Percentiles rank a stretch among this genome's conserved stretches.
phyloP scores from a whole-genome alignment of 2,888 invertebrate genomes.

The Thera obeliscata region DNA sequence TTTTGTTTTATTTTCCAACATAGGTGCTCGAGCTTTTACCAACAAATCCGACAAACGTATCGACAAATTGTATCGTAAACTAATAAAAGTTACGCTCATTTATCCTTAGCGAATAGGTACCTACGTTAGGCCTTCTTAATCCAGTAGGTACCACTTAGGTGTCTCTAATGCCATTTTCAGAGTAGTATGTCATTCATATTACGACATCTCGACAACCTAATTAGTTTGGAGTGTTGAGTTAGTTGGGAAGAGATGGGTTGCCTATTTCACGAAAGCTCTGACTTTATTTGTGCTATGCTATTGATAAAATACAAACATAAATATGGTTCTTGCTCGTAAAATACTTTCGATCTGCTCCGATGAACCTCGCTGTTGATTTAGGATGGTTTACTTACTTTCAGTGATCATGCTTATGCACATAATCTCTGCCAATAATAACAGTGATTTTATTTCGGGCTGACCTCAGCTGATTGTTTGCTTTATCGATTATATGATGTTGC shows the following conservation, averaged over 20 bases:
- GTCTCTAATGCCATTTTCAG: neutral
- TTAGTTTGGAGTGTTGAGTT: neutral
- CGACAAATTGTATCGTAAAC: neutral
- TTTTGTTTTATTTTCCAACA: too few relatives aligned
- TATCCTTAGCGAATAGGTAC: neutral
- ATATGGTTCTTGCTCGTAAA: constrained; percentile 40
- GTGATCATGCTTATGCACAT: constrained; percentile 44
- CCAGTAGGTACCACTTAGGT: neutral
- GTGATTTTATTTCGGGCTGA: constrained; percentile 32
- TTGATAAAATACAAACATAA: constrained; percentile 37
- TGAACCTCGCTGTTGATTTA: constrained; percentile 49
- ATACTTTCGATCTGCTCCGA: constrained; percentile 38
- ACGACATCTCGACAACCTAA: neutral
- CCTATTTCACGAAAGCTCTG: neutral
- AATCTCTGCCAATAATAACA: constrained; percentile 39
- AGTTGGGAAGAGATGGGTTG: neutral
- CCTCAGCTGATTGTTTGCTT: constrained; percentile 25
- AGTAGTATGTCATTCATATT: constrained; percentile 1
- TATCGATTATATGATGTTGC: constrained; percentile 6
- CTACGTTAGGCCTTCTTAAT: neutral
- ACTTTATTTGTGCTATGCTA: constrained; percentile 24
- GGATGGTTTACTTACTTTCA: constrained; percentile 47
- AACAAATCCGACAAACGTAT: too few relatives aligned
- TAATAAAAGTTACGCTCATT: neutral
- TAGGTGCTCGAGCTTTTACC: too few relatives aligned